phyloP scores from a whole-genome alignment of 2,113 vertebrate genomes.

The Gobio gobio region DNA sequence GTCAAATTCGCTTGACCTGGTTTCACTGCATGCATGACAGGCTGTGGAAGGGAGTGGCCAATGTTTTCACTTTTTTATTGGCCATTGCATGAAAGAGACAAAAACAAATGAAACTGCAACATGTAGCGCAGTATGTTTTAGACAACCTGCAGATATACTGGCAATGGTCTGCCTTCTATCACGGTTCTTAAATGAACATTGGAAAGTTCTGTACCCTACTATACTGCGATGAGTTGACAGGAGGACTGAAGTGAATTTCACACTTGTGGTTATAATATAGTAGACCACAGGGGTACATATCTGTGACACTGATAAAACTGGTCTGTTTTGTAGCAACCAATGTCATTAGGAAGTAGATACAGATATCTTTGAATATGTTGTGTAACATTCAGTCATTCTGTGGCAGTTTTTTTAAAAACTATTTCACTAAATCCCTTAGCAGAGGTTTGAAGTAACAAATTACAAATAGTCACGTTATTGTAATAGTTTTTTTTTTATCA shows the following conservation, averaged over 20 bases:
- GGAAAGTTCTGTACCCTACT: not conserved
- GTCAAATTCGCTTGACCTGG: slow-evolving; percentile 1
- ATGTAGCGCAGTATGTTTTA: not conserved
- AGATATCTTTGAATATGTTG: slow-evolving; percentile 12
- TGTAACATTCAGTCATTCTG: not conserved
- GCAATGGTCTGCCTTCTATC: not conserved
- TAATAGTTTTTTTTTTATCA: too few relatives aligned
- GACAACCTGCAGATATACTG: too few relatives aligned
- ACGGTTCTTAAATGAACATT: not conserved
- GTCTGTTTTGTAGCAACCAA: not conserved
- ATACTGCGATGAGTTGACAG: too few relatives aligned
- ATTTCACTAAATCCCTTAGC: not conserved
- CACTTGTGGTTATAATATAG: not conserved
- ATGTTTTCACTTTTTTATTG: not conserved
- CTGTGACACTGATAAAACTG: not conserved
- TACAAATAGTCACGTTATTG: too few relatives aligned
- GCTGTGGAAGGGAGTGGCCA: not conserved
- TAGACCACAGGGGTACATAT: not conserved
- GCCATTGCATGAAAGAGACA: not conserved
- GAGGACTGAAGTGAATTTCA: not conserved
- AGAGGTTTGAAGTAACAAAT: too few relatives aligned
- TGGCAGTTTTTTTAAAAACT: not conserved
- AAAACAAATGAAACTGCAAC: not conserved
- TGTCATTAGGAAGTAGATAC: not conserved
- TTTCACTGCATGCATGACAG: not conserved